Evolutionary conservation across 2,113 vertebrate genomes (phyloP).

Genomic region (Campylorhamphus procurvoides): DNA sequence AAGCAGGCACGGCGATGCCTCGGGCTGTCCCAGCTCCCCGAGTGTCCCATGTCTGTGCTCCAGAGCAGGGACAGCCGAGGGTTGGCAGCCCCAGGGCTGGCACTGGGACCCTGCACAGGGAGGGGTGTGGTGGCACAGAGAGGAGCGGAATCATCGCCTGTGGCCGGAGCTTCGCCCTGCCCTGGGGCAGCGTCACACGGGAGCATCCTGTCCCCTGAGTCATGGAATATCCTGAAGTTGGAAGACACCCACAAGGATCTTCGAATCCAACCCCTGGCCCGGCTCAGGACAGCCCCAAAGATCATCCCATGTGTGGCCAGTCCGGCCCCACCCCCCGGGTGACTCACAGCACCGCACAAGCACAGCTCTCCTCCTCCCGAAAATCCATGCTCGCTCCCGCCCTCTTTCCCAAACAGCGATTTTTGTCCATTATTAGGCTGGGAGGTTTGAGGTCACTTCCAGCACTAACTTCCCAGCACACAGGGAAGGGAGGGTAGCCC

Average conservation of each 20-base stretch:
- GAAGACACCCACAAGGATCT: background rate
- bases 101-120: background rate
- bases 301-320: background rate
- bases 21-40: background rate
- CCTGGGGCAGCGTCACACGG: background rate
- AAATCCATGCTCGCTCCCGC: fast-evolving
- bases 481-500: fast-evolving
- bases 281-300: background rate
- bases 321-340: fast-evolving
- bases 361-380: background rate
- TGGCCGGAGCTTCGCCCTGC: background rate
- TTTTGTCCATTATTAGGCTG: background rate
- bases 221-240: background rate
- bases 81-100: background rate
- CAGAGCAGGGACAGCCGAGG: fast-evolving
- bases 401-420: background rate
- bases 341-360: background rate
- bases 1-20: background rate
- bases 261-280: background rate
- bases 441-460: background rate
- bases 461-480: fast-evolving
- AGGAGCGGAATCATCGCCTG: background rate
- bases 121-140: background rate
- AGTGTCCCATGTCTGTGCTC: background rate
- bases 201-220: background rate